phyloP scores from a whole-genome alignment of 2,888 invertebrate species.

The Drosophila leonis region DNA sequence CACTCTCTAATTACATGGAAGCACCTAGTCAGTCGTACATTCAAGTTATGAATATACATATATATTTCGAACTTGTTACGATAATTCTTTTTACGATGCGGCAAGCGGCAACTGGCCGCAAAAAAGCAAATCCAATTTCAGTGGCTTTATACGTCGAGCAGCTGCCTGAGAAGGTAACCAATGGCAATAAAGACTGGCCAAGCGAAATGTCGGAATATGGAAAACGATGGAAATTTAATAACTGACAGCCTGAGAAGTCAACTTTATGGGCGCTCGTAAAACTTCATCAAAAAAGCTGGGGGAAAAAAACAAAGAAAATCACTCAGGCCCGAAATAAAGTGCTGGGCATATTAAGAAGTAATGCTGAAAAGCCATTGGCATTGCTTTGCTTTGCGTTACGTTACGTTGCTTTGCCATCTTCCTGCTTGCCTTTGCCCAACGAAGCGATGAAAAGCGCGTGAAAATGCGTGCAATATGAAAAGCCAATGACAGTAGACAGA shows the following conservation, averaged over 20 bases:
- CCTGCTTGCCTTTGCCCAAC: slow-evolving; percentile 49
- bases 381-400: slow-evolving; percentile 20
- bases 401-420: slow-evolving; percentile 13
- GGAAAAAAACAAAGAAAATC: slow-evolving; percentile 71
- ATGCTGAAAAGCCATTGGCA: slow-evolving; percentile 61
- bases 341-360: slow-evolving; percentile 70
- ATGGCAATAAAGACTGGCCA: slow-evolving; percentile 23
- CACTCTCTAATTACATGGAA: background rate
- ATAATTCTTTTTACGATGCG: slow-evolving; percentile 57
- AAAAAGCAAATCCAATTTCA: slow-evolving; percentile 37
- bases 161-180: slow-evolving; percentile 37
- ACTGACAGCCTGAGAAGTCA: slow-evolving; percentile 55
- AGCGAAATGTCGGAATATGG: slow-evolving; percentile 28
- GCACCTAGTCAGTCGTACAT: background rate
- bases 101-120: slow-evolving; percentile 28
- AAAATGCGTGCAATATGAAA: slow-evolving; percentile 73
- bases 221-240: slow-evolving; percentile 73
- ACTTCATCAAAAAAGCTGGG: slow-evolving; percentile 42
- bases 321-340: slow-evolving; percentile 66
- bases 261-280: slow-evolving; percentile 64
- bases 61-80: slow-evolving; percentile 11
- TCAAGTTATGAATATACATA: background rate
- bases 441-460: slow-evolving; percentile 71
- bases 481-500: slow-evolving; percentile 42
- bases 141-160: slow-evolving; percentile 28